These are phyloP conservation scores for Bergia puertoricense DNA, from an alignment of 92 coral and sea anemone species.

Conservation along the genomic window DNA sequence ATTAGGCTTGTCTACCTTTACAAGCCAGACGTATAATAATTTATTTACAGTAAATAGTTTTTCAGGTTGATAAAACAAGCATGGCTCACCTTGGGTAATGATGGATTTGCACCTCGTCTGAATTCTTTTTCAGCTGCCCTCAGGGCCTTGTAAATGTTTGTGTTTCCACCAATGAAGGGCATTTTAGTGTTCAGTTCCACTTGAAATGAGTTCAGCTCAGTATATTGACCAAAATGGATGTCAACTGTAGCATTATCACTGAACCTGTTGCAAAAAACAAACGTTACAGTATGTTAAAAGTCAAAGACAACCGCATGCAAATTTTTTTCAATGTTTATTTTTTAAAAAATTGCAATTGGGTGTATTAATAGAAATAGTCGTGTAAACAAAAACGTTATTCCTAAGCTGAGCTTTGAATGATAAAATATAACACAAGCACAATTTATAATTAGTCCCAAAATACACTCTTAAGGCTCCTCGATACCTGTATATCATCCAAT, in stretches of 20 bases:
- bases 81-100: constrained; percentile 8
- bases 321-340: background rate
- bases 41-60: background rate
- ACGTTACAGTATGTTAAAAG: background rate
- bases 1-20: too few relatives aligned
- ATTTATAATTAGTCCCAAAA: too few relatives aligned
- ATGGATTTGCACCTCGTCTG: constrained; percentile 20
- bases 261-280: background rate
- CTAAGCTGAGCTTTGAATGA: too few relatives aligned
- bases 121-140: constrained; percentile 29
- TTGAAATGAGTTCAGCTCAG: constrained; percentile 5
- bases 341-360: background rate
- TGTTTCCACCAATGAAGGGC: constrained; percentile 32
- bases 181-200: constrained; percentile 11
- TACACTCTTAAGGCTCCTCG: too few relatives aligned
- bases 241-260: constrained; percentile 18
- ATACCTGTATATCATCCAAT: too few relatives aligned
- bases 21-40: too few relatives aligned
- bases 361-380: too few relatives aligned
- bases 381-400: too few relatives aligned
- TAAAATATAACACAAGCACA: too few relatives aligned
- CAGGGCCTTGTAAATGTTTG: constrained; percentile 3
- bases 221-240: constrained; percentile 25
- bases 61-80: background rate
- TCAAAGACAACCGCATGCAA: background rate